These are phyloP conservation scores for Timandra comae DNA, from an alignment of 2,888 invertebrate species.

Conservation along the genomic window DNA sequence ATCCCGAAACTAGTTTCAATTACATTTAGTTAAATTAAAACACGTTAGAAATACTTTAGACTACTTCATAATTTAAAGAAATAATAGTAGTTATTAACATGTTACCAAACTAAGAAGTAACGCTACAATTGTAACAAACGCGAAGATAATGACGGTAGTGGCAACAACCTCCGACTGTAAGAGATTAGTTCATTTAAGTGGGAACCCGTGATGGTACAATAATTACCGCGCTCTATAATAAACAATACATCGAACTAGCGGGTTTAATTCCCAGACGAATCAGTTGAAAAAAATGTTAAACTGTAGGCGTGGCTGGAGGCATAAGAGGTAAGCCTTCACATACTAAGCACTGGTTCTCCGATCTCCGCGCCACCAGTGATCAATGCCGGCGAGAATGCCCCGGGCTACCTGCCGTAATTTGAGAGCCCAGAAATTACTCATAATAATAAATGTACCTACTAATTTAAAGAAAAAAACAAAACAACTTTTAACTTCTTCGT, in stretches of 20 bases:
- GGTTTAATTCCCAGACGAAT: conserved; percentile 53
- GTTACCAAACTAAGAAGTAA: too few species aligned
- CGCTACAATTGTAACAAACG: too few species aligned
- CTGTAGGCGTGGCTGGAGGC: conserved; percentile 60
- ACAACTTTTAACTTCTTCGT: conserved; percentile 40
- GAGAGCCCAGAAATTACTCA: conserved; percentile 69
- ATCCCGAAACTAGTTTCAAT: too few species aligned
- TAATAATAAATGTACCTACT: conserved; percentile 71
- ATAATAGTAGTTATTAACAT: too few species aligned
- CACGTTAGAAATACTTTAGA: too few species aligned
- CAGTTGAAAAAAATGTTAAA: conserved; percentile 69
- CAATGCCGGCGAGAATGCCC: conserved; percentile 50
- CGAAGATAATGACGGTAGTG: conserved; percentile 4
- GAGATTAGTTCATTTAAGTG: conserved; percentile 19
- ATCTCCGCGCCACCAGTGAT: conserved; percentile 26
- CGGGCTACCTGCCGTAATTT: conserved; percentile 74
- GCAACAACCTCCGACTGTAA: conserved; percentile 17
- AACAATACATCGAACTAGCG: conserved; percentile 60
- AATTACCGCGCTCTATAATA: conserved; percentile 59
- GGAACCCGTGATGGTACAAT: conserved; percentile 54
- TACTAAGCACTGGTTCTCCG: conserved; percentile 25
- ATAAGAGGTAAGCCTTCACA: conserved; percentile 53
- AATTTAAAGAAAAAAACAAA: conserved; percentile 57
- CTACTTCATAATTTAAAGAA: too few species aligned
- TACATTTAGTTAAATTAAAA: too few species aligned